Evolutionary conservation across 2,797 vertebrate species (phyloP), one percentile per base, ranked within the genome.

Genomic region (Varecia variegata): DNA sequence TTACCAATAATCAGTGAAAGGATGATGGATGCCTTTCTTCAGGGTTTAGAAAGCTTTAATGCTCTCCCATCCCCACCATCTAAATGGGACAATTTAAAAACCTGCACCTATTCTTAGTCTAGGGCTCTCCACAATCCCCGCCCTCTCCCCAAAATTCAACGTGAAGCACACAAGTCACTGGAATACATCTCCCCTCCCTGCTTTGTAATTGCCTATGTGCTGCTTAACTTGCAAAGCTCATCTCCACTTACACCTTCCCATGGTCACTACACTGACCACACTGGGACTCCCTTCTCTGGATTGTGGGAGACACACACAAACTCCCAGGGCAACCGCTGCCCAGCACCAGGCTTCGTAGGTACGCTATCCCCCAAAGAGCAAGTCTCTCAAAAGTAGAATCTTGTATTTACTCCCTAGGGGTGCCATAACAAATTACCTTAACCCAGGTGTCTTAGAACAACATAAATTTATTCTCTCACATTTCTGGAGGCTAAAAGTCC

Each of bases 1-100:
- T 96, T 95, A 68, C 74, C 80, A 65, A 82, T 95, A 93, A 94
- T 88, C 80, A 85, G 45, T 89, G 65, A 97, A 96, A 88, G 87
- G 47, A 86, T 52, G 87, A 92, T 65, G 45, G 38, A 84, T 96
- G 38, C 17, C 45, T 92, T 89, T 70, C 74, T 7, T 89, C 60
- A 17, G 38, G 50, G 21, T 23, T 83, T 84, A 80, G 18, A 70
- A 52, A 77, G 2, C 35, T 32, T 60, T 15, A n/a, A 2, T 47
- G 7, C 5, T 70, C 11, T 18, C 80, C 35, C 32, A 84, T 27
- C 2, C 11, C 8, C 38, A 60, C 25, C 20, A 35, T 30, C 40
- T 73, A 79, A 80, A 62, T n/a, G 45, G 27, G 52, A 13, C 2
- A 65, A 3, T 32, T 7, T n/a, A 25, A 68, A 71, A 56, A 23